A percentile compares a stretch with the other conserved stretches of the same genome.
Evolutionary conservation across 2,888 invertebrate species (phyloP).

Genomic region (Drosophila nigricruria): DNA sequence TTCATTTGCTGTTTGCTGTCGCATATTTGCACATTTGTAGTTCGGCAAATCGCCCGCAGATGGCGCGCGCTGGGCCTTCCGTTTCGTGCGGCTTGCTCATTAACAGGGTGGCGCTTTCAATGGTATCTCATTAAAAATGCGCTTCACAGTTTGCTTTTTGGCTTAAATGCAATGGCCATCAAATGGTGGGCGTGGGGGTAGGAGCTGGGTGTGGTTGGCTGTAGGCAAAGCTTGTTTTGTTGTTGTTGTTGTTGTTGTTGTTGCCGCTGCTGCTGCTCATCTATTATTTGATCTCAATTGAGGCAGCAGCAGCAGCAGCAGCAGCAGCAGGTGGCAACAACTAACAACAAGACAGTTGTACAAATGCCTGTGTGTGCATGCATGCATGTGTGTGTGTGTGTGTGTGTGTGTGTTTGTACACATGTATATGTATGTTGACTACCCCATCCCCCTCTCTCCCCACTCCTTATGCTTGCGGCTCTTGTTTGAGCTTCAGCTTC

Average conservation of each 20-base stretch:
- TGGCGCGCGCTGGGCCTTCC: slow-evolving; percentile 6
- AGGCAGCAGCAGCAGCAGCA: slow-evolving; percentile 10
- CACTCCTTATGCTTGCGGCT: slow-evolving; percentile 53
- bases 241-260: background rate
- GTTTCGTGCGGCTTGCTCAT: slow-evolving; percentile 56
- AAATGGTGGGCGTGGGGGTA: no score
- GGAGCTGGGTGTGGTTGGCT: background rate
- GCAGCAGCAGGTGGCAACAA: slow-evolving; percentile 59
- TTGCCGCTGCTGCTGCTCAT: slow-evolving; percentile 24
- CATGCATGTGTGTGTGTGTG: background rate
- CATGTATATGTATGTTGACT: background rate
- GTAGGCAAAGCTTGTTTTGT: background rate
- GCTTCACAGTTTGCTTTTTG: slow-evolving; percentile 39
- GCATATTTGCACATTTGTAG: slow-evolving; percentile 27
- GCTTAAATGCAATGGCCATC: slow-evolving; percentile 33
- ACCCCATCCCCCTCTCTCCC: background rate
- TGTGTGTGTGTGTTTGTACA: background rate
- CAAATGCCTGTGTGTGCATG: background rate
- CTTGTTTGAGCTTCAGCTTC: slow-evolving; percentile 78
- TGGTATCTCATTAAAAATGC: slow-evolving; percentile 72
- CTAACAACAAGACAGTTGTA: slow-evolving; percentile 59
- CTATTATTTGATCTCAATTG: slow-evolving; percentile 55
- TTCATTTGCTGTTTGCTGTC: background rate
- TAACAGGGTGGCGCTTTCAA: slow-evolving; percentile 61
- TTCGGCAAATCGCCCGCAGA: slow-evolving; percentile 17